Percentiles rank a stretch among this genome's conserved stretches.
These are phyloP conservation scores for Rotaria socialis DNA, from an alignment of 2,888 invertebrate species.

Conservation along the genomic window DNA sequence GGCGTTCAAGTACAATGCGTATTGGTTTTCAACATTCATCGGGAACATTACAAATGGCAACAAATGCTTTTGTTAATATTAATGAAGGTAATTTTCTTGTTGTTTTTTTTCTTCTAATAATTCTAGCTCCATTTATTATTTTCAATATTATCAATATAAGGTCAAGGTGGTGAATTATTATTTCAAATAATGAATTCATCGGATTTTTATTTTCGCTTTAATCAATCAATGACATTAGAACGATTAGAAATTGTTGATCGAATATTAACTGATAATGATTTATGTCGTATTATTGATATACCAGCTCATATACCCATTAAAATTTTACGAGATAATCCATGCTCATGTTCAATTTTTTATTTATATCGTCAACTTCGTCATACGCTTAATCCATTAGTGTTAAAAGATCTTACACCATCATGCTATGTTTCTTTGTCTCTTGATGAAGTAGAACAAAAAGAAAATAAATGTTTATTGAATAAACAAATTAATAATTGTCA, in stretches of 20 bases:
- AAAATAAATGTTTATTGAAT: neutral
- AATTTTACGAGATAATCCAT: neutral
- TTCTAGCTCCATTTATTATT: neutral
- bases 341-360: neutral
- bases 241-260: slow-evolving; percentile 8
- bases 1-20: neutral
- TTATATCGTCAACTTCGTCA: neutral
- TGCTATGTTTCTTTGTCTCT: neutral
- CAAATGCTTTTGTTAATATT: slow-evolving; percentile 12
- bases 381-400: neutral
- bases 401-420: neutral
- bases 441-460: neutral
- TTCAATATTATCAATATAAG: neutral
- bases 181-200: slow-evolving; percentile 15
- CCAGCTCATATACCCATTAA: neutral
- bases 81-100: neutral
- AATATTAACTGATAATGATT: neutral
- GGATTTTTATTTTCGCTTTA: slow-evolving; percentile 8
- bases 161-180: neutral
- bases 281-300: neutral
- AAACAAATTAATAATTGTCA: neutral
- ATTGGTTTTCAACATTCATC: neutral
- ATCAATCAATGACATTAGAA: neutral
- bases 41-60: neutral
- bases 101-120: no score